Evolutionary conservation across 2,113 vertebrate species (phyloP).

Genomic region (Otus sunia): DNA sequence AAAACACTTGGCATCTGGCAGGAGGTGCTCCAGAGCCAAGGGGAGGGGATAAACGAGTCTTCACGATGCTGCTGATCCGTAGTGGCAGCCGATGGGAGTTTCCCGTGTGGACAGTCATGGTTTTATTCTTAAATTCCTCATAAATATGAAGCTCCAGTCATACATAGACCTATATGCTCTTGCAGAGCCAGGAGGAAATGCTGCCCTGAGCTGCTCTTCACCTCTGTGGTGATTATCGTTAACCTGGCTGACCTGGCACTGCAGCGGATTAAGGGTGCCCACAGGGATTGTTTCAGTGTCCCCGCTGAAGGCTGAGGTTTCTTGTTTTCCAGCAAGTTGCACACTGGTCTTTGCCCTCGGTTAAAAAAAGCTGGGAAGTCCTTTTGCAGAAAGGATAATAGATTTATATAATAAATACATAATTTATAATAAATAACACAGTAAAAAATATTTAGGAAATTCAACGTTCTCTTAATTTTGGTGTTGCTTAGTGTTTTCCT

Average conservation of each 20-base stretch:
- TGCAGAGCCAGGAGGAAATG: background rate
- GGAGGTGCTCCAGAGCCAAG: background rate
- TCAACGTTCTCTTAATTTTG: background rate
- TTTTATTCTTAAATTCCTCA: background rate
- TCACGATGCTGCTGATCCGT: background rate
- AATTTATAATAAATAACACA: background rate
- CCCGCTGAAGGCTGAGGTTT: background rate
- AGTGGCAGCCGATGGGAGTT: background rate
- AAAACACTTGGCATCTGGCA: background rate
- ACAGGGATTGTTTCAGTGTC: background rate
- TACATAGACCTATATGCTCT: fast-evolving
- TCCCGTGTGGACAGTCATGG: background rate
- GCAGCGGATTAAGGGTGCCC: background rate
- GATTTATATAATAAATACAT: background rate
- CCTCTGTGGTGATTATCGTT: background rate
- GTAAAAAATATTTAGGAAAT: background rate
- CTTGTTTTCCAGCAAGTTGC: background rate
- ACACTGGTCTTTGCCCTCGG: background rate
- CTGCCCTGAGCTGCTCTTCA: background rate
- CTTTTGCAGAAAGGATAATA: background rate
- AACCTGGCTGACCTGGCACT: background rate
- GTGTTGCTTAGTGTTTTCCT: background rate
- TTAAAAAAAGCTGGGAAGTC: background rate
- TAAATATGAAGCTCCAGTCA: background rate
- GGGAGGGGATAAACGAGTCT: background rate